These are phyloP conservation scores for Sinopyrophorus schimmeli DNA, from an alignment of 2,888 invertebrate genomes.

Conservation along the genomic window DNA sequence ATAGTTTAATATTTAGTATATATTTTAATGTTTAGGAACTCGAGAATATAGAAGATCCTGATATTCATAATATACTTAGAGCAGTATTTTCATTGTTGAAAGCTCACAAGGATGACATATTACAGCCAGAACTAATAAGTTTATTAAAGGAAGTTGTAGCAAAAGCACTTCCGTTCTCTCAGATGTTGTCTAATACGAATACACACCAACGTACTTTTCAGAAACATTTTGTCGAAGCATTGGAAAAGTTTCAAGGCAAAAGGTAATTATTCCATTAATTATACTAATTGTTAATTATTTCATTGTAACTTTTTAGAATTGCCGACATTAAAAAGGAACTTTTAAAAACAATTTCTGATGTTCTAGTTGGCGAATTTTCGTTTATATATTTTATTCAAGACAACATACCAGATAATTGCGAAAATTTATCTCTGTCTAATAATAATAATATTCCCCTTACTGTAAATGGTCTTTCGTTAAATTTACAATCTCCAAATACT, in stretches of 20 bases:
- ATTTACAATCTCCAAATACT: constrained; percentile 52
- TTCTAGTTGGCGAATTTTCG: constrained; percentile 48
- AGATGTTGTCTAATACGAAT: constrained; percentile 42
- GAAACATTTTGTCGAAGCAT: constrained; percentile 55
- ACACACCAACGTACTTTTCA: constrained; percentile 53
- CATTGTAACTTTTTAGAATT: constrained; percentile 45
- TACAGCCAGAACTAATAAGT: constrained; percentile 58
- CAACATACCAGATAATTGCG: constrained; percentile 42
- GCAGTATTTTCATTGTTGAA: constrained; percentile 61
- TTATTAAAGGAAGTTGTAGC: constrained; percentile 59
- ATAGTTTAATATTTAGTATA: too few relatives aligned
- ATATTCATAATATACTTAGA: constrained; percentile 55
- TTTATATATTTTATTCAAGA: constrained; percentile 49
- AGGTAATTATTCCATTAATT: too few relatives aligned
- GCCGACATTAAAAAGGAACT: constrained; percentile 46
- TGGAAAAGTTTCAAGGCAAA: constrained; percentile 55
- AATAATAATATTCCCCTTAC: constrained; percentile 16
- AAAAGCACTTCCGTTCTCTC: constrained; percentile 47
- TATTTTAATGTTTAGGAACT: constrained; percentile 21
- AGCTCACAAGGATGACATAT: constrained; percentile 60
- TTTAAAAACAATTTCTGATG: constrained; percentile 46
- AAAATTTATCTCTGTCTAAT: constrained; percentile 39
- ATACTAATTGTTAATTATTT: too few relatives aligned
- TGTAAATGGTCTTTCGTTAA: constrained; percentile 22
- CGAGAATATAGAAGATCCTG: constrained; percentile 29